Percentiles rank a stretch among this genome's conserved stretches.
phyloP scores from a whole-genome alignment of 2,888 invertebrate genomes.

The Dicroscelio sp. region DNA sequence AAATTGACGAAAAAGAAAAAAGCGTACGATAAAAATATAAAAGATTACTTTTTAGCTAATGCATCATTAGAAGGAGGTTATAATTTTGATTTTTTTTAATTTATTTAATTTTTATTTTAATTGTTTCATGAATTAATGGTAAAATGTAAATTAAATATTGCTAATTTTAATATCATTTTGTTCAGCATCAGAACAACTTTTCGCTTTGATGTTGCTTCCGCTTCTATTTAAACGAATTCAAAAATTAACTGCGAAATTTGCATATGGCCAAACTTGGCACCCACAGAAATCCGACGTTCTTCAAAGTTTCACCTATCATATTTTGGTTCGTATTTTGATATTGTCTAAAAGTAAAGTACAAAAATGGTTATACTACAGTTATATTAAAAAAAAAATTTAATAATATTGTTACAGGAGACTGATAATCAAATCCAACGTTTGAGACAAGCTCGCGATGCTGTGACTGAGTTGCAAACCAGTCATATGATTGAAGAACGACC shows the following conservation, averaged over 20 bases:
- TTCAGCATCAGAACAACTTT: conserved; percentile 1
- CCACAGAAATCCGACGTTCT: neutral
- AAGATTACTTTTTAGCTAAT: neutral
- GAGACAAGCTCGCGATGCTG: neutral
- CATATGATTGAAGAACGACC: neutral
- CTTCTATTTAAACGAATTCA: conserved; percentile 8
- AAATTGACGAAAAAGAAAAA: neutral
- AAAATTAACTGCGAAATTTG: neutral
- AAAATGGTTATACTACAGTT: neutral
- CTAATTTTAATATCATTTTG: neutral
- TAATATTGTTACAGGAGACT: neutral
- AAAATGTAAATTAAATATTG: neutral
- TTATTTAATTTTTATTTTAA: neutral
- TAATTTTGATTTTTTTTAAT: neutral
- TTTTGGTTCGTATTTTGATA: neutral
- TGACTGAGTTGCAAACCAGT: neutral
- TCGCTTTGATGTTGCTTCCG: conserved; percentile 17
- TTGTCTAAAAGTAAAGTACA: neutral
- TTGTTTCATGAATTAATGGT: neutral
- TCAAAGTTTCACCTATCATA: neutral
- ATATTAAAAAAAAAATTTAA: neutral
- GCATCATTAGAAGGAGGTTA: neutral
- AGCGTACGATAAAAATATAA: neutral
- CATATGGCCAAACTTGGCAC: neutral
- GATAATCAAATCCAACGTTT: neutral